These are phyloP conservation scores for Hirtodrosophila alboralis DNA, from an alignment of 2,888 invertebrate genomes.

Conservation along the genomic window DNA sequence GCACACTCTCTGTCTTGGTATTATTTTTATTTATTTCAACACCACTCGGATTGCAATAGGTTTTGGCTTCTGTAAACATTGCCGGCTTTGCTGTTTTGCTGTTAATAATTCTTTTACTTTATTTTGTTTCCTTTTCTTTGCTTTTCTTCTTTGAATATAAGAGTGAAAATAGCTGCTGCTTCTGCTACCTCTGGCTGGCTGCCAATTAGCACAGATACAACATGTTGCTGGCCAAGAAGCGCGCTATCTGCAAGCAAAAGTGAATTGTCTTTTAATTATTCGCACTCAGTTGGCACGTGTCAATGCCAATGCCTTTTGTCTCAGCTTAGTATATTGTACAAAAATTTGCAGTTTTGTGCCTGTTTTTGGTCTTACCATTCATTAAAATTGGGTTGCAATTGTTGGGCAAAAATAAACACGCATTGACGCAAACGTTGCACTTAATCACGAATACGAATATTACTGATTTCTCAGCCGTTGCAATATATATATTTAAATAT, in stretches of 20 bases:
- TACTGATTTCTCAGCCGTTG: neutral
- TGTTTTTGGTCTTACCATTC: conserved; percentile 12
- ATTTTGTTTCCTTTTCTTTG: neutral
- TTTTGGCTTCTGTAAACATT: conserved; percentile 45
- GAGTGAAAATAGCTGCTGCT: conserved; percentile 13
- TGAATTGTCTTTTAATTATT: conserved; percentile 38
- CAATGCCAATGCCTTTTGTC: conserved; percentile 46
- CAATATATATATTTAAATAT: no score
- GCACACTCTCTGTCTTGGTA: conserved; percentile 14
- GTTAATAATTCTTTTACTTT: conserved; percentile 7
- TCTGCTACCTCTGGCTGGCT: conserved; percentile 39
- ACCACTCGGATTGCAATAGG: conserved; percentile 9
- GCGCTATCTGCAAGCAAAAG: conserved; percentile 52
- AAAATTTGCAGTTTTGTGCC: conserved; percentile 1
- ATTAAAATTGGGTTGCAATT: conserved; percentile 14
- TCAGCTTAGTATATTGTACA: neutral
- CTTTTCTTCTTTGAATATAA: neutral
- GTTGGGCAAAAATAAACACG: conserved; percentile 35
- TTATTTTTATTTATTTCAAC: conserved; percentile 7
- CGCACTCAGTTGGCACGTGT: conserved; percentile 12
- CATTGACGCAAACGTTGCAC: conserved; percentile 13
- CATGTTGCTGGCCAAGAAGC: conserved; percentile 53
- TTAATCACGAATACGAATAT: conserved; percentile 46
- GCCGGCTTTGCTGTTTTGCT: conserved; percentile 7
- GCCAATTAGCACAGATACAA: conserved; percentile 56